Evolutionary conservation across 2,888 invertebrate species (phyloP), one percentile per base, ranked within the genome.

Genomic region (Mycalesis mineus): DNA sequence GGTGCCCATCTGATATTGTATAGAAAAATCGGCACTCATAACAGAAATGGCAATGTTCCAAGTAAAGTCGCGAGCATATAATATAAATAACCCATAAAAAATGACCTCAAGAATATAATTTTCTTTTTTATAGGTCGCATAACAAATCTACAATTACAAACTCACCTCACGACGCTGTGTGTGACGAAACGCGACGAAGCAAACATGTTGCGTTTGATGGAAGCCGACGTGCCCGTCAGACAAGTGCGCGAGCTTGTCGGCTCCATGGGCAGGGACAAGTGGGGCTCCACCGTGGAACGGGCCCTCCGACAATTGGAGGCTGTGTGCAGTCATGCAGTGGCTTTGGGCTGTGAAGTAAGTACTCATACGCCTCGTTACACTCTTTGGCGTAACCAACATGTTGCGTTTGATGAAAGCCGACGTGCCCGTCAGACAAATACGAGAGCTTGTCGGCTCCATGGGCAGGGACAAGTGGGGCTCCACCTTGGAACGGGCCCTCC

Each of bases 251-350:
- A 91, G 58, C 78, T 92, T 1, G 90, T 96, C 9, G 91, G 92
- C 2, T 91, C 96, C 39, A 92, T 94, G 2, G 94, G 92, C 64
- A 92, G 94, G 36, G 93, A 94, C 1, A 93, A 93, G 70, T 93
- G 93, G 54, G 91, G 92, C 6, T 88, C 88, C 1, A 73, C 93
- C 11, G 94, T 95, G 0, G 93, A 93, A 55, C 91, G 93, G 60
- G 96, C 94, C 0, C 76, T 97, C 0, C 86, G 92, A 39, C 95
- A 97, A 63, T 81, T 98, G 58, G 95, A 96, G 69, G 88, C 90
- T 0, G 92, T 97, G 2, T 92, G 94, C 17, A 89, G 91, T 28
- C 90, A 95, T 72, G 93, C 95, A 0, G 92, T 93, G 69, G 91
- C 92, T 33, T 86, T 97, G 49, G 97, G 96, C 0, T 93, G 96